A percentile compares a stretch with the other conserved stretches of the same genome.
Conservation (phyloP, 2,888 invertebrate species). For the Pediacus dermestoides region DNA sequence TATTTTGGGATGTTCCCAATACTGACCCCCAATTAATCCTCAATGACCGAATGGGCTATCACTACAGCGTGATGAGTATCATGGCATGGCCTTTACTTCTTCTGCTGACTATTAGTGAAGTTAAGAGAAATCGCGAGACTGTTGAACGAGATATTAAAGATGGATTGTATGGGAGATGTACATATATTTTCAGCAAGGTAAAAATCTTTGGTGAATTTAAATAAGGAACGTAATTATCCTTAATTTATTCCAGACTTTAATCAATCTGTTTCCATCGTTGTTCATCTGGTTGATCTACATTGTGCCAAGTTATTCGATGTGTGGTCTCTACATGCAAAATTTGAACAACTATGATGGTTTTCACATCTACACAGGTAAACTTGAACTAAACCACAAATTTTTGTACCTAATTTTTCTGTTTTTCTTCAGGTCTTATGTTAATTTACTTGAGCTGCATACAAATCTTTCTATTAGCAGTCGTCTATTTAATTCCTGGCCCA, state of each 20-base stretch:
- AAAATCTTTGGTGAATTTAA: conserved; percentile 18
- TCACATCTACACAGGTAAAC: conserved; percentile 66
- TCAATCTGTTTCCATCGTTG: conserved; percentile 73
- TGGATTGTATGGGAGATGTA: conserved; percentile 73
- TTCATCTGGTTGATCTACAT: conserved; percentile 81
- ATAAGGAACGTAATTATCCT: conserved; percentile 11
- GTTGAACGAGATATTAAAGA: conserved; percentile 79
- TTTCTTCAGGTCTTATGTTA: conserved; percentile 63
- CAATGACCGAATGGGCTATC: conserved; percentile 81
- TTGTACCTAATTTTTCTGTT: conserved; percentile 12
- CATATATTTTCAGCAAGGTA: conserved; percentile 79
- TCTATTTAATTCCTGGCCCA: conserved; percentile 64
- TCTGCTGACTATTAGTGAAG: conserved; percentile 58
- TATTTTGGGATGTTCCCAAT: conserved; percentile 85
- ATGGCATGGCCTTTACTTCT: conserved; percentile 75
- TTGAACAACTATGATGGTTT: conserved; percentile 65
- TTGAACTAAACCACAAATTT: no score
- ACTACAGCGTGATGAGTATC: conserved; percentile 77
- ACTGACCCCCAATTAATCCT: conserved; percentile 70
- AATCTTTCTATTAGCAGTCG: conserved; percentile 63
- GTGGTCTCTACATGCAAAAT: conserved; percentile 72
- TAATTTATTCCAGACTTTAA: conserved; percentile 61
- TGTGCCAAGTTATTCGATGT: conserved; percentile 87
- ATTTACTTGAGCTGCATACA: conserved; percentile 67
- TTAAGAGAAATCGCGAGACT: conserved; percentile 57